Base-by-base conservation (phyloP, 2,797 vertebrate genomes). In the Benthosema pterotum region DNA sequence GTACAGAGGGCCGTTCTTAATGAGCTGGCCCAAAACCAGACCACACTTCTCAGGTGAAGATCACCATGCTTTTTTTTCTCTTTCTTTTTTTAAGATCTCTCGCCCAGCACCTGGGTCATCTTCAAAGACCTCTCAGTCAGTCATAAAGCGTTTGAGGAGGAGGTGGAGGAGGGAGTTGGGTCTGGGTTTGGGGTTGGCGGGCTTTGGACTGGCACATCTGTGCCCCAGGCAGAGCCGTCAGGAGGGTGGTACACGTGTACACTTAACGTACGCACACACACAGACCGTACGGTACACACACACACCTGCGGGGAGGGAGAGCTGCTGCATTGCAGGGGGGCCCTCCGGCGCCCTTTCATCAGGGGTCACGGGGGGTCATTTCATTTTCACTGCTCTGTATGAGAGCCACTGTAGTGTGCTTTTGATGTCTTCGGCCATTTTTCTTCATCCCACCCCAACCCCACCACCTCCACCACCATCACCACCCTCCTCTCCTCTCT, bases 31-130 rank as follows among this genome's bases (percentile, higher is more conserved):
- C 83, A 82, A 74, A 77, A 80, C 81, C 74, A 76, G 65, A 74
- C 86, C 75, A 91, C 89, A 87, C 92, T 89, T 92, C 91, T 88
- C 81, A 77, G 83, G 84, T 86, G 86, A 92, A 92, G 94, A 94
- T 94, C 90, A 86, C 83, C 86, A 91, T 93, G 93, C 28, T 32
- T 32, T 32, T 28, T 5, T 28, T 28, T 5, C 6, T 28, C 5
- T 28, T 28, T 28, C n/a, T 28, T 28, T 28, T 28, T 32, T 87
- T 89, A 88, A 88, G 78, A 80, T 77, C 83, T 81, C 80, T 85
- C 87, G 60, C 42, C 52, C 42, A 80, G 85, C 88, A 91, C 87
- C 88, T 88, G 88, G 87, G 78, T 86, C 76, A 67, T 86, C 84
- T 86, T 88, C 83, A 86, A 86, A 87, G 86, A 71, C 38, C 66